These are phyloP conservation scores for Monochamus alternatus DNA, from an alignment of 2,888 invertebrate species.

Conservation along the genomic window DNA sequence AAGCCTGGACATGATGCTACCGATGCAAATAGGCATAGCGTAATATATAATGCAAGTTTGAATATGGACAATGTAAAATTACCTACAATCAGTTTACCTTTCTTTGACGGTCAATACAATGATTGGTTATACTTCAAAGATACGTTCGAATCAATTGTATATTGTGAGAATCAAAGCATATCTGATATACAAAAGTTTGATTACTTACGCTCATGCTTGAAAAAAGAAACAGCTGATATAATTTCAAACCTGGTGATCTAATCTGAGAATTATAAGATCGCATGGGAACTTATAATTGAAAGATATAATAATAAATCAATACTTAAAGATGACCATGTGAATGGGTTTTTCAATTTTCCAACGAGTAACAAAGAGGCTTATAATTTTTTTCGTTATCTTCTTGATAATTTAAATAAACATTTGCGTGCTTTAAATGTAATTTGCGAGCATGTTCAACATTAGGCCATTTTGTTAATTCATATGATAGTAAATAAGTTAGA, in stretches of 20 bases:
- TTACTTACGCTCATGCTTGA: too few relatives aligned
- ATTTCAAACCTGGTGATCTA: background rate
- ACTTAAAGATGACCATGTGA: background rate
- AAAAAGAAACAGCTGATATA: too few relatives aligned
- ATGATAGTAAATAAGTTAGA: conserved; percentile 12
- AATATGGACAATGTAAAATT: too few relatives aligned
- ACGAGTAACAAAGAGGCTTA: background rate
- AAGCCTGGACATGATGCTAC: too few relatives aligned
- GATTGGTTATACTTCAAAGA: too few relatives aligned
- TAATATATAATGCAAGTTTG: too few relatives aligned
- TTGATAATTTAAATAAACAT: conserved; percentile 35
- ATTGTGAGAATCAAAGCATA: too few relatives aligned
- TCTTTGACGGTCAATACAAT: too few relatives aligned
- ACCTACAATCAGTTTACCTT: too few relatives aligned
- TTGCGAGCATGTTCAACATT: conserved; percentile 21
- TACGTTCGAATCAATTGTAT: too few relatives aligned
- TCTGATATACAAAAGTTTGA: too few relatives aligned
- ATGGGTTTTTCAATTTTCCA: background rate
- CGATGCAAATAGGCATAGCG: too few relatives aligned
- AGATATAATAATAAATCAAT: conserved; percentile 2
- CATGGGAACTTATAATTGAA: background rate
- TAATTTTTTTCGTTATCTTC: background rate
- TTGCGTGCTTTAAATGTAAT: conserved; percentile 21
- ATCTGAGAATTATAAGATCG: background rate
- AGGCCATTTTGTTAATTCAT: conserved; percentile 24